A percentile compares a stretch with the other conserved stretches of the same genome.
These are phyloP conservation scores for Leptinotarsa undecemlineata DNA, from an alignment of 1,140 invertebrate species.

Conservation along the genomic window DNA sequence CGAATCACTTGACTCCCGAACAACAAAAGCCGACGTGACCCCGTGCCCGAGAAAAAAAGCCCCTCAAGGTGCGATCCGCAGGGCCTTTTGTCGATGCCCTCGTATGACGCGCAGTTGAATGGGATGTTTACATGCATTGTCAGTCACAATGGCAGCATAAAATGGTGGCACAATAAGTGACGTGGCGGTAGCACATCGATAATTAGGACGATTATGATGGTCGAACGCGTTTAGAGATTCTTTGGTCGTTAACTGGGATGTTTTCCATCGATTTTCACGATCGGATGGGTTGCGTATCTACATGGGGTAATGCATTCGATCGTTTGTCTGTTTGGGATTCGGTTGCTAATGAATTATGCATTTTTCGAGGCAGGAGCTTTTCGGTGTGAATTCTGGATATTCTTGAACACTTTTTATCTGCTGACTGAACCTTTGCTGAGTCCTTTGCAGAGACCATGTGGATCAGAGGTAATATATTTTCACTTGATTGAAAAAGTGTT, in stretches of 20 bases:
- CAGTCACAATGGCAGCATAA: constrained; percentile 19
- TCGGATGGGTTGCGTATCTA: neutral
- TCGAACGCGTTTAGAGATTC: constrained; percentile 4
- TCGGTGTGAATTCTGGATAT: no score
- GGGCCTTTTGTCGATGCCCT: constrained; percentile 11
- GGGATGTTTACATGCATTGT: constrained; percentile 19
- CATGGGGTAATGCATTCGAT: neutral
- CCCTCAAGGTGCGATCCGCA: constrained; percentile 6
- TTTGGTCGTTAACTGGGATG: constrained; percentile 4
- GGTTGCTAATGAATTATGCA: constrained; percentile 15
- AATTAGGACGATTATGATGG: constrained; percentile 21
- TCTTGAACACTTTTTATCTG: no score
- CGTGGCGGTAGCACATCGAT: constrained; percentile 10
- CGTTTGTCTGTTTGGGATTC: neutral
- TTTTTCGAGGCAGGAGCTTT: neutral
- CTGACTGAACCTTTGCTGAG: no score
- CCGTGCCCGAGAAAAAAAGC: constrained; percentile 20
- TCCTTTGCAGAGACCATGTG: no score
- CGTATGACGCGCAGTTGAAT: neutral
- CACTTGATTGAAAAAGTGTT: no score
- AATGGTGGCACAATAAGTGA: constrained; percentile 18
- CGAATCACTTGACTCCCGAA: constrained; percentile 19
- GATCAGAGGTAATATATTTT: no score
- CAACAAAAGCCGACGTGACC: constrained; percentile 13
- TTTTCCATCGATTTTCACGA: constrained; percentile 17